Evolutionary conservation across 2,888 invertebrate species (phyloP), one percentile per base, ranked within the genome.

Genomic region (Drosophila hamatofila): DNA sequence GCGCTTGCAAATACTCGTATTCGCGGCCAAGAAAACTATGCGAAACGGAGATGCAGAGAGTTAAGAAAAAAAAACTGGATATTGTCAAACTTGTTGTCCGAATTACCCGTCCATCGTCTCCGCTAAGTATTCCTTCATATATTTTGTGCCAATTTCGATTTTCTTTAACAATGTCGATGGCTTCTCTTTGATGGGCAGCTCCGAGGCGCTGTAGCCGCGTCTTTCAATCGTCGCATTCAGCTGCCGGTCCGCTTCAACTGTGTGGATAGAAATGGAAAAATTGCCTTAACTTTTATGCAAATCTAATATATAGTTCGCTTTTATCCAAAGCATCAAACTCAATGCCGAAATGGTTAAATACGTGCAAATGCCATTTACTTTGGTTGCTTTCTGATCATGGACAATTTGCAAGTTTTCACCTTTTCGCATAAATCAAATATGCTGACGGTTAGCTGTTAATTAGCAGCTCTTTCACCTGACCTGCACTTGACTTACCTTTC

Each of bases 161-260:
- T 92, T 91, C 78, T 91, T 91, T n/a, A 93, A 82, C 69, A 93
- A 80, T 16, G 92, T 90, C 44, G 93, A 93, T 58, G 93, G 93
- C 74, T 92, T 92, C 75, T 93, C 92, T 64, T 90, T 91, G 54
- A 89, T 87, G 9, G 91, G 78, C 51, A 89, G 70, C 54, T 92
- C 90, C 11, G 89, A 84, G 35, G 90, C 76, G 71, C 92, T 92
- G 46, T 93, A 92, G 61, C 92, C 92, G 44, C 93, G 90, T 59
- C 87, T 87, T 59, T 91, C 89, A 25, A 91, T 73, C 1, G 91
- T 92, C 11, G 91, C 82, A 48, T 91, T 91, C 39, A 92, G 66
- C 75, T 93, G 92, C 3, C 89, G 84, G 82, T 93, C 93, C 44
- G 93, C 93, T 84, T 93, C 92, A 72, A 90, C 93, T 93, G 75